phyloP scores from a whole-genome alignment of 2,888 invertebrate genomes.

The Muschampia plurimacula region DNA sequence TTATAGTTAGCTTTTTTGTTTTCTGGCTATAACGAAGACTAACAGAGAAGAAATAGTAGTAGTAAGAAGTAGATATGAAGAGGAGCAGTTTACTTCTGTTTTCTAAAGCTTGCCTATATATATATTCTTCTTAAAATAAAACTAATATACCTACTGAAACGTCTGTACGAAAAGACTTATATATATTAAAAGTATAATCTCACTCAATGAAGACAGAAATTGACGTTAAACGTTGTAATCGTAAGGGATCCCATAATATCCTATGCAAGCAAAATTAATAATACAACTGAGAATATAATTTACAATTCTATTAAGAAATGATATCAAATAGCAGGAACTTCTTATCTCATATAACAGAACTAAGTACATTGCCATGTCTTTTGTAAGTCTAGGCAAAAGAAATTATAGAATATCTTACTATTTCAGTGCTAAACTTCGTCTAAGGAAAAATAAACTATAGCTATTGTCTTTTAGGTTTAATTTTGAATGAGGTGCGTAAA shows the following conservation, averaged over 20 bases:
- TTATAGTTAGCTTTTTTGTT: no score
- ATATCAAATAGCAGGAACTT: constrained; percentile 34
- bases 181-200: no score
- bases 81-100: no score
- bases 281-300: constrained; percentile 19
- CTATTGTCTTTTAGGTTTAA: constrained; percentile 29
- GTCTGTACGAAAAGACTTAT: no score
- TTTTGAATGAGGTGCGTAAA: constrained; percentile 36
- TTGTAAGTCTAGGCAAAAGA: constrained; percentile 43
- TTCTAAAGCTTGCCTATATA: no score
- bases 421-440: constrained; percentile 8
- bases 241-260: background rate
- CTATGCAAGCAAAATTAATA: no score
- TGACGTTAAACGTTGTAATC: background rate
- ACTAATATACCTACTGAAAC: no score
- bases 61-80: no score
- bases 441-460: constrained; percentile 1
- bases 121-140: no score
- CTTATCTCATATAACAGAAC: constrained; percentile 44
- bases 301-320: constrained; percentile 36
- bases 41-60: no score
- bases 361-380: constrained; percentile 53
- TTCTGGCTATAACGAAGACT: no score
- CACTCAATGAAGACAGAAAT: background rate
- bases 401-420: constrained; percentile 32